Evolutionary conservation across 2,113 vertebrate species (phyloP).

Genomic region (Pygathrix nemaeus): DNA sequence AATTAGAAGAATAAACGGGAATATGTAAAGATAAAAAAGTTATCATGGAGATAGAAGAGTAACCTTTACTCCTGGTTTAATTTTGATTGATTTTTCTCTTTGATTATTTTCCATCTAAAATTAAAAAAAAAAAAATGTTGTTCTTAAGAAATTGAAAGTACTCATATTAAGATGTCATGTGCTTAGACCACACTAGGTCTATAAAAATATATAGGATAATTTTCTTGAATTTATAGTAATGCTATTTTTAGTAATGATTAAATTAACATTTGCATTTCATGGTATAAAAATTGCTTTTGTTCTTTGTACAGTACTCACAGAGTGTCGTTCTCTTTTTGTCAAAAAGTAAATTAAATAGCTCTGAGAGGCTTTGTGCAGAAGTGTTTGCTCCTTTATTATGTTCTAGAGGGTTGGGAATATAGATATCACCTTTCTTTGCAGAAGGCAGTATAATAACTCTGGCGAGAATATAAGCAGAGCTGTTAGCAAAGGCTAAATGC

Average conservation of each 20-base stretch:
- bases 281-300: conserved; percentile 75
- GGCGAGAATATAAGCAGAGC: conserved; percentile 77
- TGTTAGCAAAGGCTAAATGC: conserved; percentile 79
- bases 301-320: conserved; percentile 76
- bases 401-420: conserved; percentile 77
- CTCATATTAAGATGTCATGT: background rate
- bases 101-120: background rate
- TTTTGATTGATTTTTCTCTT: conserved; percentile 16
- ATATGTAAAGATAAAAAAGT: conserved; percentile 35
- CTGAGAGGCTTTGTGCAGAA: conserved; percentile 82
- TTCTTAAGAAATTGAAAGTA: conserved; percentile 12
- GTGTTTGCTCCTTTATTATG: conserved; percentile 81
- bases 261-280: conserved; percentile 77
- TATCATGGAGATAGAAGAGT: background rate
- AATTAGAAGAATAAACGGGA: conserved; percentile 12
- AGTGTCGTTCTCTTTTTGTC: conserved; percentile 80
- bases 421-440: conserved; percentile 80
- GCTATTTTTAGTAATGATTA: conserved; percentile 63
- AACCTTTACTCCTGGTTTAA: background rate
- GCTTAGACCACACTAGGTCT: background rate
- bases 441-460: conserved; percentile 71
- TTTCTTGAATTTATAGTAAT: conserved; percentile 59
- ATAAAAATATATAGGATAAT: conserved; percentile 51
- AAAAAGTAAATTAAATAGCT: conserved; percentile 82
- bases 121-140: background rate